These are phyloP conservation scores for Tetragonula clypearis DNA, from an alignment of 1,140 invertebrate species.

Conservation along the genomic window DNA sequence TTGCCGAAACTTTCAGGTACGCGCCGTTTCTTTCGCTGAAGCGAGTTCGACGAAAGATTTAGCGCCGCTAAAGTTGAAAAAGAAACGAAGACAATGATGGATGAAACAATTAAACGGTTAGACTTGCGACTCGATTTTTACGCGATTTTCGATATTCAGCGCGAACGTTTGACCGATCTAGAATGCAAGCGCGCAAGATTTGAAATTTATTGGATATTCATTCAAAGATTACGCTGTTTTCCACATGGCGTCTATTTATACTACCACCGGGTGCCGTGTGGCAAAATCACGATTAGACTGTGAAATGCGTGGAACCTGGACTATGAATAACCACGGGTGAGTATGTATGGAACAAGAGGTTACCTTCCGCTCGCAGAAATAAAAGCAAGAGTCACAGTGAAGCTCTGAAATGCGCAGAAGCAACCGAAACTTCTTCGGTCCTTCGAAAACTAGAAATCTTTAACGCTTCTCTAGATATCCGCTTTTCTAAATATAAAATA, in stretches of 20 bases:
- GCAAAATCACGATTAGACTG: neutral
- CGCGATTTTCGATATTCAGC: neutral
- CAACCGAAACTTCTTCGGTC: neutral
- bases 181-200: neutral
- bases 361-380: neutral
- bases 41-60: neutral
- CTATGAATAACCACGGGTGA: slow-evolving; percentile 1
- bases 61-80: neutral
- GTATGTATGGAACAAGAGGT: neutral
- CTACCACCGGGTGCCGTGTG: neutral
- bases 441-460: neutral
- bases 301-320: neutral
- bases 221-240: slow-evolving; percentile 9
- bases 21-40: neutral
- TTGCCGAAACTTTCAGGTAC: neutral
- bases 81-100: neutral
- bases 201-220: slow-evolving; percentile 15
- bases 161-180: neutral
- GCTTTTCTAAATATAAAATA: neutral
- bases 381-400: neutral
- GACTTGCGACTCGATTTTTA: neutral
- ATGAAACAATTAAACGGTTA: too few species aligned
- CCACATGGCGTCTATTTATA: neutral
- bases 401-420: neutral
- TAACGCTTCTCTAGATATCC: too few species aligned